Evolutionary conservation across 2,113 vertebrate species (phyloP).

Genomic region (Solea solea): DNA sequence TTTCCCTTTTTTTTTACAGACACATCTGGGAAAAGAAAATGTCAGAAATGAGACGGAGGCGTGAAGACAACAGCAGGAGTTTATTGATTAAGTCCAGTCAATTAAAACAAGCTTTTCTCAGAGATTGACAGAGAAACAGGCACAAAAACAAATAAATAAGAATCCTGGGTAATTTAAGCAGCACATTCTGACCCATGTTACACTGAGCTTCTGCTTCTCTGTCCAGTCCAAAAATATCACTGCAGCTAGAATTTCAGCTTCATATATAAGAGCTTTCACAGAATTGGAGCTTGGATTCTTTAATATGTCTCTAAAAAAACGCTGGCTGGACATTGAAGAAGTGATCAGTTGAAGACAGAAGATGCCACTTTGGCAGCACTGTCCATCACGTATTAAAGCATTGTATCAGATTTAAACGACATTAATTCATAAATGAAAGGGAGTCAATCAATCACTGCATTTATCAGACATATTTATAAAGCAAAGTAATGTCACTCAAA

Average conservation of each 20-base stretch:
- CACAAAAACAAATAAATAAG: slow-evolving; percentile 12
- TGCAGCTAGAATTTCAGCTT: slow-evolving; percentile 47
- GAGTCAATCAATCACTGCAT: no score
- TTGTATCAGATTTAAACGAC: not conserved
- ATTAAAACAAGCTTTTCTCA: slow-evolving; percentile 20
- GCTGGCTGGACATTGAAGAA: not conserved
- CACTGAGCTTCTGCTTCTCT: slow-evolving; percentile 59
- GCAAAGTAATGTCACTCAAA: no score
- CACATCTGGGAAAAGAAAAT: not conserved
- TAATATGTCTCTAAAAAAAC: not conserved
- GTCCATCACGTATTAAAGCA: not conserved
- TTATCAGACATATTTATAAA: no score
- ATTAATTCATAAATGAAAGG: slow-evolving; percentile 12
- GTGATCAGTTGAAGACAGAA: not conserved
- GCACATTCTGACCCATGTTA: slow-evolving; percentile 63
- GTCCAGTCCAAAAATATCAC: slow-evolving; percentile 52
- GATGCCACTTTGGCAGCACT: slow-evolving; percentile 11
- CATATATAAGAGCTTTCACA: slow-evolving; percentile 47
- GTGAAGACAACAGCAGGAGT: slow-evolving; percentile 12
- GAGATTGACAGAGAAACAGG: slow-evolving; percentile 26
- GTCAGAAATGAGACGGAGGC: slow-evolving; percentile 11
- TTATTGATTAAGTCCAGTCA: slow-evolving; percentile 28
- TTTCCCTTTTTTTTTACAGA: not conserved
- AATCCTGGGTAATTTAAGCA: slow-evolving; percentile 50
- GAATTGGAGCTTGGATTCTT: not conserved